Conservation (phyloP, 1,140 invertebrate species). For the Leptinotarsa defecta region DNA sequence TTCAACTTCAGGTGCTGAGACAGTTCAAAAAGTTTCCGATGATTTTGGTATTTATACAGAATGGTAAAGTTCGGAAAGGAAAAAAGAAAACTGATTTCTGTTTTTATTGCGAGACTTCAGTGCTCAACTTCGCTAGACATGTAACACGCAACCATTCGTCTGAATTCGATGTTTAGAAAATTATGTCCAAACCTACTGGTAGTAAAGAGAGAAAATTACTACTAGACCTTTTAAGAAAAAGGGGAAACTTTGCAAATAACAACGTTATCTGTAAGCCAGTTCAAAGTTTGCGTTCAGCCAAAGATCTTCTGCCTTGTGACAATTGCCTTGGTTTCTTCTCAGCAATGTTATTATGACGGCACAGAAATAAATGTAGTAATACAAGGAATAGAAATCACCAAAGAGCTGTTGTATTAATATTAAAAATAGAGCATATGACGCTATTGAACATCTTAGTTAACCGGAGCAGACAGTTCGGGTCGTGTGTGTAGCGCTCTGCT, state of each 20-base stretch:
- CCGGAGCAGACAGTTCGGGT: no score
- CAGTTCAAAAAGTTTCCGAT: not conserved
- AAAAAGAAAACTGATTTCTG: constrained; percentile 14
- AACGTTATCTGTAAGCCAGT: constrained; percentile 25
- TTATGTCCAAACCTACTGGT: constrained; percentile 6
- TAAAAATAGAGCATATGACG: no score
- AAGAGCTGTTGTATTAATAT: no score
- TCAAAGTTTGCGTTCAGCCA: constrained; percentile 13
- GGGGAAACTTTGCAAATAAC: constrained; percentile 32
- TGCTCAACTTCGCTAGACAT: constrained; percentile 1
- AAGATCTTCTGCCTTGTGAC: not conserved
- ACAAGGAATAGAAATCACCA: not conserved
- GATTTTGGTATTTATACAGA: not conserved
- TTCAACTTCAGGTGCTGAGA: not conserved
- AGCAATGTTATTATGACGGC: constrained; percentile 22
- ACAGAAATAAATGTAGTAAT: constrained; percentile 22
- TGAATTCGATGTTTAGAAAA: constrained; percentile 4
- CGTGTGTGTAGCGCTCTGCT: no score
- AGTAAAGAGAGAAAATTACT: constrained; percentile 20
- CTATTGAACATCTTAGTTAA: no score
- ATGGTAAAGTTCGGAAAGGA: constrained; percentile 4
- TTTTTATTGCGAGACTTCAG: constrained; percentile 10
- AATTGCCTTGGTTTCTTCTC: constrained; percentile 25
- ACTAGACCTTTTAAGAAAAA: constrained; percentile 22
- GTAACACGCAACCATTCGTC: not conserved